These are phyloP conservation scores for Irena cyanogastra DNA, from an alignment of 2,113 vertebrate species.

Conservation along the genomic window DNA sequence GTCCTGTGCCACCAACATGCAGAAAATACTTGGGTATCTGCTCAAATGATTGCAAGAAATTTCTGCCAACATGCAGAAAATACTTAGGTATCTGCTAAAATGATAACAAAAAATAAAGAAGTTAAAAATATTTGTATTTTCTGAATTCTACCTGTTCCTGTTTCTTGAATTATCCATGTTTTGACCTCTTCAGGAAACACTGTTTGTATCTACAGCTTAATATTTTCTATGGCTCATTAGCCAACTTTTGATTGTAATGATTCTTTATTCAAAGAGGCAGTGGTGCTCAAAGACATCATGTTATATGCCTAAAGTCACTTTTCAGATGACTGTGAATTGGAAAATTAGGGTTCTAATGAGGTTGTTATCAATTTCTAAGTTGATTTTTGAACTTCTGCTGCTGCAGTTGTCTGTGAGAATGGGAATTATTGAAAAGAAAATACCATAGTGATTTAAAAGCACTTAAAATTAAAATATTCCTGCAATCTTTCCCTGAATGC, in stretches of 20 bases:
- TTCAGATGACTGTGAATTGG: neutral
- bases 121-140: neutral
- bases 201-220: neutral
- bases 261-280: neutral
- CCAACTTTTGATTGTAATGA: neutral
- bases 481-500: neutral
- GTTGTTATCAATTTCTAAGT: neutral
- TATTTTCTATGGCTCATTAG: neutral
- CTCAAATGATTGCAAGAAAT: neutral
- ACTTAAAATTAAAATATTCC: neutral
- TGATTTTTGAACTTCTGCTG: neutral
- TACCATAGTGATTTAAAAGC: neutral
- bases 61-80: neutral
- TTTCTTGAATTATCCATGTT: neutral
- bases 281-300: neutral
- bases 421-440: neutral
- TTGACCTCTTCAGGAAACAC: neutral
- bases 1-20: no score
- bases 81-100: neutral
- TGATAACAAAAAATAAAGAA: neutral
- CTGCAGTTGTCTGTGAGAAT: neutral
- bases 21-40: neutral
- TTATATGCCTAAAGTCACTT: neutral
- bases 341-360: neutral
- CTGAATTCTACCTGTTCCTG: neutral